Evolutionary conservation across 2,888 invertebrate species (phyloP).

Genomic region (Camponotus fellah): DNA sequence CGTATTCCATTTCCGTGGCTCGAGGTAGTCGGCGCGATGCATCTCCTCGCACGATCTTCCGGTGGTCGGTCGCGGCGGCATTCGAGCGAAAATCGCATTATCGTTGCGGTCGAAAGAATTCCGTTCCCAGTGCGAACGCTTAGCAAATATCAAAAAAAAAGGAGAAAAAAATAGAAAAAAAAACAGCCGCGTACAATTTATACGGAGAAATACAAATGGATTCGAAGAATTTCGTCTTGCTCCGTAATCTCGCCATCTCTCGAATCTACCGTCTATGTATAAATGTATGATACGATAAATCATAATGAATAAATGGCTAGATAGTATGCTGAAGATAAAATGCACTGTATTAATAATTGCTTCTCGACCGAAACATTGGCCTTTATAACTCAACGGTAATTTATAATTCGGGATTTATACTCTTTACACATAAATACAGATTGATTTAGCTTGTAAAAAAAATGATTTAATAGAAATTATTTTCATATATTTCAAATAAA

Average conservation of each 20-base stretch:
- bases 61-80: slow-evolving; percentile 54
- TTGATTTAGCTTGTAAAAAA: not conserved
- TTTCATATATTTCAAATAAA: not conserved
- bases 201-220: not conserved
- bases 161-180: not conserved
- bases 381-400: not conserved
- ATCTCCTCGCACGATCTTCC: slow-evolving; percentile 72
- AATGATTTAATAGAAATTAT: not conserved
- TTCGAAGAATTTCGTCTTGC: slow-evolving; percentile 9
- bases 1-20: slow-evolving; percentile 76
- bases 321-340: not conserved
- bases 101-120: slow-evolving; percentile 64
- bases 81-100: slow-evolving; percentile 73
- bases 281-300: slow-evolving; percentile 22
- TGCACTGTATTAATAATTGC: not conserved
- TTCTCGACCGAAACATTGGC: not conserved
- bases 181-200: not conserved
- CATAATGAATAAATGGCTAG: slow-evolving; percentile 6
- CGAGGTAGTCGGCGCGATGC: slow-evolving; percentile 65
- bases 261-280: slow-evolving; percentile 17
- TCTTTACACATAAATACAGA: not conserved
- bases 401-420: not conserved
- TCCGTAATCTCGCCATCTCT: slow-evolving; percentile 14
- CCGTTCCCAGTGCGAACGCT: slow-evolving; percentile 65
- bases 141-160: slow-evolving; percentile 28